Evolutionary conservation across 2,113 vertebrate species (phyloP).

Genomic region (Callaeas wilsoni): DNA sequence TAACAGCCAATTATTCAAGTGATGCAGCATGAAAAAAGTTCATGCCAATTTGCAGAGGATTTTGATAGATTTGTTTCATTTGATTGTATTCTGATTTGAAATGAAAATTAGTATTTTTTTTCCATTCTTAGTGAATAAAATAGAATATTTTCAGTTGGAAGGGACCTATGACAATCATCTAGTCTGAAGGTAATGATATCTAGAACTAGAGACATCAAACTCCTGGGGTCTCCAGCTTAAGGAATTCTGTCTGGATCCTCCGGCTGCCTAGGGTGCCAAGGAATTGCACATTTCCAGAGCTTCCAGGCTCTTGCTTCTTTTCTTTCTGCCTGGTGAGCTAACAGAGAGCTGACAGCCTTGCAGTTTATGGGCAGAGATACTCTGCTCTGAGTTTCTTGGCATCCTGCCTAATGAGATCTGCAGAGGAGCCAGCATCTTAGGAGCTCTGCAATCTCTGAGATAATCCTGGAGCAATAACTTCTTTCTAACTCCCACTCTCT

Average conservation of each 20-base stretch:
- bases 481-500: conserved; percentile 53
- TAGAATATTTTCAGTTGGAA: not conserved
- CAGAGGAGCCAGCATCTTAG: conserved; percentile 32
- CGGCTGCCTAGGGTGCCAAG: not conserved
- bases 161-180: not conserved
- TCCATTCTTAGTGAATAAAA: not conserved
- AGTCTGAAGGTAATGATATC: not conserved
- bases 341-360: not conserved
- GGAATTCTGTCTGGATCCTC: not conserved
- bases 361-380: conserved; percentile 2
- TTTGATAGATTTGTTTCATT: not conserved
- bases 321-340: conserved; percentile 6
- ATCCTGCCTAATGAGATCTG: conserved; percentile 55
- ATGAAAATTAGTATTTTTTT: not conserved
- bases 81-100: not conserved
- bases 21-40: not conserved
- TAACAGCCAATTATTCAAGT: not conserved
- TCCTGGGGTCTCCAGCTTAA: not conserved
- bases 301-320: not conserved
- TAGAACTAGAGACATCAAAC: not conserved
- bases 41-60: not conserved
- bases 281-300: not conserved
- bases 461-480: conserved; percentile 46
- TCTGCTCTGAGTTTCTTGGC: conserved; percentile 39
- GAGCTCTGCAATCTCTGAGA: conserved; percentile 17